Evolutionary conservation across 2,888 invertebrate genomes (phyloP), one percentile per base, ranked within the genome.

Genomic region (Phalera bucephala): DNA sequence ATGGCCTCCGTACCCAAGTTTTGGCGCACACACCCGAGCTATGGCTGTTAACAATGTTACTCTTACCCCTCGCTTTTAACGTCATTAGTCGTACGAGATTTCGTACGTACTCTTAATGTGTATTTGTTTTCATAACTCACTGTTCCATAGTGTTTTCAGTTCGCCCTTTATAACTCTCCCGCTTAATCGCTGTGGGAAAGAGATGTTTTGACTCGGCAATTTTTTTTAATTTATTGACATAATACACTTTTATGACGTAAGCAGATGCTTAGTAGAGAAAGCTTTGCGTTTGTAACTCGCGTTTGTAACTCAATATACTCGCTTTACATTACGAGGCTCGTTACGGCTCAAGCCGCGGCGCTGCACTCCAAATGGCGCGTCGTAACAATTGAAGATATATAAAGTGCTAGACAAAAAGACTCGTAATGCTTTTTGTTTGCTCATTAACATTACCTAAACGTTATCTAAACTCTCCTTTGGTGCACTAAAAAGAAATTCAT

Each of bases 21-120:
- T 86, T 83, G 85, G 85, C 85, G 77, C 83, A 73, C 81, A 76
- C 77, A 82, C 27, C 75, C 71, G 60, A 83, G 85, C 86, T 86
- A 85, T 83, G 80, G 76, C 81, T 84, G 82, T 76, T 81, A 80
- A 86, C 85, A 86, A 68, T 84, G 84, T 86, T 78, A 79, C 79
- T 78, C 69, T 74, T 82, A 84, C 86, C 86, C 86, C 80, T 85
- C 83, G 80, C 84, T 80, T 82, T 80, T 79, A 80, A 76, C 77
- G 76, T 86, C 87, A 88, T 88, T 88, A 88, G 86, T 78, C 82
- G 80, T 76, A 80, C 81, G 79, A 86, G 83, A 85, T 85, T 82
- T 83, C 67, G 72, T 82, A 80, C 73, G 72, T 71, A 80, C 74
- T 80, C 76, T 74, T 83, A 80, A 82, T 83, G 78, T 76, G 78